Evolutionary conservation across 1,140 invertebrate species (phyloP), one percentile per base, ranked within the genome.

Genomic region (Ruditapes philippinarum): DNA sequence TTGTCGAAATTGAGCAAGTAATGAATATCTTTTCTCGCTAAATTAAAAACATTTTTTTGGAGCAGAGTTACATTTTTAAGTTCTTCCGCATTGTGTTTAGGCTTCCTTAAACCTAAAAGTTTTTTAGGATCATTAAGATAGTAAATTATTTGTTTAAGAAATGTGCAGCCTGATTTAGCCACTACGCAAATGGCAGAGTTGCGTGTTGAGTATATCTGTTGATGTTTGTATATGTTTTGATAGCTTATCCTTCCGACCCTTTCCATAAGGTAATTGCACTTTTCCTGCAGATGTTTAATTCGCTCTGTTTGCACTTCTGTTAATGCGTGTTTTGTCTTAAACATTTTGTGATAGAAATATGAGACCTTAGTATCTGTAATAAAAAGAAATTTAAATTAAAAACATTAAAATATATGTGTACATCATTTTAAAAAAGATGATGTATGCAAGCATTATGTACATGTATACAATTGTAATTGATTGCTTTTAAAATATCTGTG

Each of bases 91-190:
- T 38, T 40, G n/a, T n/a, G n/a, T n/a, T n/a, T n/a, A n/a, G n/a
- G n/a, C n/a, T n/a, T n/a, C n/a, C n/a, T n/a, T n/a, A n/a, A n/a
- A n/a, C n/a, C n/a, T 14, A 73, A 40, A 5, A 73, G 31, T 36
- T 9, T 1, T 40, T 54, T 5, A 3, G 70, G 45, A 7, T 54
- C 49, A 33, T 33, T 60, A 12, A 79, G 25, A 25, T 79, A 79
- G 22, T 51, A 36, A 22, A 79, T 33, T n/a, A 79, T 22, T 38
- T 57, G 45, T 79, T 60, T 79, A 17, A 49, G 45, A n/a, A 79
- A 79, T 36, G 76, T 36, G 45, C 76, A 79, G 1, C 76, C 76
- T 25, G 76, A 79, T 28, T 79, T 79, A 4, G 76, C 49, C 25
- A 79, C 42, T 0, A 60, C 54, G n/a, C 76, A 79, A 4, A 79